Evolutionary conservation across 2,888 invertebrate species (phyloP).

Genomic region (Protodeltote pygarga): DNA sequence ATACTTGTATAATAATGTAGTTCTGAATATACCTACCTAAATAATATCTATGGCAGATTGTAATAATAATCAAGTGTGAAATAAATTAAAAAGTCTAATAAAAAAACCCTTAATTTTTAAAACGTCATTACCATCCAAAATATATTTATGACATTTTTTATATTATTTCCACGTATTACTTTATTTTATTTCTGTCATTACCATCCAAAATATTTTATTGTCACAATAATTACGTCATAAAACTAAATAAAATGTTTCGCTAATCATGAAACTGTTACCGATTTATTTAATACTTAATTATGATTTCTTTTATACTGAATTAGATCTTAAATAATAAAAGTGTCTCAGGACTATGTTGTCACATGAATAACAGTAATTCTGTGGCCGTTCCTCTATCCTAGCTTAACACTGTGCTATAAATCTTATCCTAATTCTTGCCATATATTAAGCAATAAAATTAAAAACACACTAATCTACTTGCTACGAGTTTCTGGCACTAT

Average conservation of each 20-base stretch:
- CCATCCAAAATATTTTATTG: not conserved
- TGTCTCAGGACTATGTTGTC: not conserved
- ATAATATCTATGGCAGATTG: no score
- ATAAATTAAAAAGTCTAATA: no score
- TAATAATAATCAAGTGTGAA: no score
- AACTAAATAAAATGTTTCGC: no score
- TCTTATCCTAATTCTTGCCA: constrained; percentile 15
- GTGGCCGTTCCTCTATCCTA: constrained; percentile 35
- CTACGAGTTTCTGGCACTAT: constrained; percentile 45
- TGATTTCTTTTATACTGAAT: no score
- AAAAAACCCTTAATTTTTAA: no score
- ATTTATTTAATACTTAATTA: no score
- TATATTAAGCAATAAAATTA: constrained; percentile 47
- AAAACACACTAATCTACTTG: constrained; percentile 41
- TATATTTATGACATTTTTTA: not conserved
- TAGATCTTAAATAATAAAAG: not conserved
- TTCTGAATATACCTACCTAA: no score
- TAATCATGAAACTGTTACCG: not conserved
- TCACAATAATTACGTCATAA: no score
- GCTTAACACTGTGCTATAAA: constrained; percentile 40
- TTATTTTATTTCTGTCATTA: not conserved
- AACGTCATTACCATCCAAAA: no score
- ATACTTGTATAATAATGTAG: no score
- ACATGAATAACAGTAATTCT: not conserved
- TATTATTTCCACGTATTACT: constrained; percentile 3